Evolutionary conservation across 2,888 invertebrate genomes (phyloP).

Genomic region (Cheilosia vulpina): DNA sequence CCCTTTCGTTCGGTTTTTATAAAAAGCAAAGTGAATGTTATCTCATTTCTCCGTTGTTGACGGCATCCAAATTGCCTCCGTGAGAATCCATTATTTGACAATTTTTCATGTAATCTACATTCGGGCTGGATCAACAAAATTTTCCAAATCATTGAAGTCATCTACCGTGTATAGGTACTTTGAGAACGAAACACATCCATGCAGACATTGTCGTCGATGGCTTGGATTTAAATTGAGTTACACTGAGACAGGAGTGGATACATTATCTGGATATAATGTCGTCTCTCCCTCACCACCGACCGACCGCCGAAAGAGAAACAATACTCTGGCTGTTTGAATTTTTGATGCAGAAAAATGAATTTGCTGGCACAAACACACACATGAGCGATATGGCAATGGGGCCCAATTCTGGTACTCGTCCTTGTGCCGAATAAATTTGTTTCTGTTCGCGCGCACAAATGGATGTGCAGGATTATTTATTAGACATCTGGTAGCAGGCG

Average conservation of each 20-base stretch:
- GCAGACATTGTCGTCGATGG: slow-evolving; percentile 57
- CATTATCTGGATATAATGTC: slow-evolving; percentile 46
- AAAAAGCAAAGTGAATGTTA: slow-evolving; percentile 68
- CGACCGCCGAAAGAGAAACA: slow-evolving; percentile 43
- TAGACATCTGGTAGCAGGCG: slow-evolving; percentile 65
- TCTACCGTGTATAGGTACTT: slow-evolving; percentile 39
- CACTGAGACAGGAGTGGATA: slow-evolving; percentile 38
- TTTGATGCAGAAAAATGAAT: slow-evolving; percentile 75
- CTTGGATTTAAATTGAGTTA: slow-evolving; percentile 67
- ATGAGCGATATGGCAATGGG: background rate
- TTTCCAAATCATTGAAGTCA: slow-evolving; percentile 72
- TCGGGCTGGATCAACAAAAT: slow-evolving; percentile 60
- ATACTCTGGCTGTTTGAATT: slow-evolving; percentile 72
- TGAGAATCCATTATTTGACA: slow-evolving; percentile 73
- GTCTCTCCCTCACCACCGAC: background rate
- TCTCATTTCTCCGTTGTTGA: slow-evolving; percentile 73
- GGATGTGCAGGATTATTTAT: slow-evolving; percentile 73
- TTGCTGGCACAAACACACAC: slow-evolving; percentile 19
- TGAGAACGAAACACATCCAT: background rate
- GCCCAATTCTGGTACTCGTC: slow-evolving; percentile 15
- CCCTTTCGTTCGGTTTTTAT: background rate
- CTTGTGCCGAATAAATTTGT: slow-evolving; percentile 43
- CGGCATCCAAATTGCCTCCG: slow-evolving; percentile 74
- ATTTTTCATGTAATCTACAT: slow-evolving; percentile 72
- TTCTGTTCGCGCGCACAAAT: slow-evolving; percentile 55